Base-by-base conservation (phyloP, 2,888 invertebrate species). In the Toxonevra muliebris region DNA sequence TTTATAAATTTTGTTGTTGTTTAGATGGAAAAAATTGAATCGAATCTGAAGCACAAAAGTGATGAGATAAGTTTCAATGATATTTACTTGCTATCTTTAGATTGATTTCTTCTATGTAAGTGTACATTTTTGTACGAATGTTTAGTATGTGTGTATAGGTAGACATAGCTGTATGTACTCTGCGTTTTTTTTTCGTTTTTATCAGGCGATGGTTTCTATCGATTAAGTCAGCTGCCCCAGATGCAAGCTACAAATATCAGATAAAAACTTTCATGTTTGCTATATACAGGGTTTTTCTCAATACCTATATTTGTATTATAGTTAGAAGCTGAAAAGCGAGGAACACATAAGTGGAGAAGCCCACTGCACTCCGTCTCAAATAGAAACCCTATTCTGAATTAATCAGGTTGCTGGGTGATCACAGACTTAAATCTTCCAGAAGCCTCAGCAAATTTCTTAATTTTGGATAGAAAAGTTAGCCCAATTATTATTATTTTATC, bases 31-130 rank as follows among this genome's bases (percentile, higher is more conserved):
- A 4, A 30, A 30, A 7, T 30, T 7, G 30, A 30, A 30, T 30
- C 30, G 7, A 30, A 30, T 2, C 30, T 30, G 30, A 2, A 30
- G 3, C 30, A 30, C 30, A 30, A 30, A 30, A 4, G 7, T 45
- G 53, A 40, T 65, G 53, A 72, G 72, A 72, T 70, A 72, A 70
- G 70, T 70, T 69, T 67, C 68, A 66, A 66, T 66, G 62, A 65
- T 63, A 68, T 66, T 70, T 65, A 13, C 55, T 66, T 72, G 65
- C 69, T 41, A 41, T 41, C 15, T 60, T 43, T 60, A 43, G 60
- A 60, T 60, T 43, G 60, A 42, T 42, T 60, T 43, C 42, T 17
- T 60, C 41, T 30, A 19, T 7, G 30, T 30, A 30, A 4, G 30
- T 7, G 7, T 30, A 30, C 30, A 30, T 30, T 4, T 7, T 30